A percentile compares a stretch with the other conserved stretches of the same genome.
phyloP scores from a whole-genome alignment of 2,888 invertebrate species.

The Drosophila helvetica region DNA sequence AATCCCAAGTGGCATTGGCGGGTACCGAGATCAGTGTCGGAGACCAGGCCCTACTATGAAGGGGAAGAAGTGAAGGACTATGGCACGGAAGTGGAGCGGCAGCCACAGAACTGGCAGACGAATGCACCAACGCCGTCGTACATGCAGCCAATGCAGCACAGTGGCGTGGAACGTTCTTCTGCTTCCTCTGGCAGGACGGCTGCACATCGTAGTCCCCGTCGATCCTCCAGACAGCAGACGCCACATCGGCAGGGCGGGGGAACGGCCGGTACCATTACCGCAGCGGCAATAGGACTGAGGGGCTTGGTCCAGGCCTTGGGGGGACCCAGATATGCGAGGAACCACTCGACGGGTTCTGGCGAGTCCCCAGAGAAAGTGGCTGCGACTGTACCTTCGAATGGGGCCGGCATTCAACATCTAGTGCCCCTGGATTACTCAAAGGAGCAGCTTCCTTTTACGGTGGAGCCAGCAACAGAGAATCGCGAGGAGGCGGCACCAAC shows the following conservation, averaged over 20 bases:
- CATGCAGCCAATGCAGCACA: neutral
- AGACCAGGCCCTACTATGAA: neutral
- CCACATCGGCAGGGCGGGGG: neutral
- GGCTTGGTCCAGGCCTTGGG: slow-evolving; percentile 22
- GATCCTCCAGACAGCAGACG: neutral
- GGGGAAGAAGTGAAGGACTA: neutral
- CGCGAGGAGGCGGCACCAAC: neutral
- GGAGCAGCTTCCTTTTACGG: neutral
- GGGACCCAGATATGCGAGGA: neutral
- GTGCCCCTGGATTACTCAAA: neutral
- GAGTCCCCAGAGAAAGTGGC: neutral
- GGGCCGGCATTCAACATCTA: neutral
- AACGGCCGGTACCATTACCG: slow-evolving; percentile 10
- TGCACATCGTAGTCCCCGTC: no score
- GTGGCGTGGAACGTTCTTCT: neutral
- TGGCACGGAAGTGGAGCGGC: no score
- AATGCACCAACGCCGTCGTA: neutral
- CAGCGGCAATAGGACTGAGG: slow-evolving; percentile 22
- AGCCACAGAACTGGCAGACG: neutral
- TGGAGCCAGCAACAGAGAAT: neutral
- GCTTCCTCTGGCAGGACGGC: no score
- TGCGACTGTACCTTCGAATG: neutral
- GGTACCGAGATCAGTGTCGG: neutral
- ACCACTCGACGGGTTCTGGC: neutral
- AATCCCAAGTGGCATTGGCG: neutral